These are phyloP conservation scores for Hofmannophila pseudospretella DNA, from an alignment of 2,888 invertebrate genomes.

Conservation along the genomic window DNA sequence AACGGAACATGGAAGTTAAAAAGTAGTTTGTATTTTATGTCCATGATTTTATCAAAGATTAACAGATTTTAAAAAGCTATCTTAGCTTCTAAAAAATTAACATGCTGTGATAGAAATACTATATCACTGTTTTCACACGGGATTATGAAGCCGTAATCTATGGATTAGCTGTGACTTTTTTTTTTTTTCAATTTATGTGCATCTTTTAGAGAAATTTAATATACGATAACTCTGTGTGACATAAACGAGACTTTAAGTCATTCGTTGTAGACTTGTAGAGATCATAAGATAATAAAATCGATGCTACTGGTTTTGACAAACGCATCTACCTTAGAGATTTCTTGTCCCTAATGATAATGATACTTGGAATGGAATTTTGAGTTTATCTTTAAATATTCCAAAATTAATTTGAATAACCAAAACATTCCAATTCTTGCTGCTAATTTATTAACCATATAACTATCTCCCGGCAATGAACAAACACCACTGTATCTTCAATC, in stretches of 20 bases:
- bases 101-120: too few relatives aligned
- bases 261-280: constrained; percentile 15
- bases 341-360: constrained; percentile 1
- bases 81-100: too few relatives aligned
- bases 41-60: too few relatives aligned
- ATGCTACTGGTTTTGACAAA: constrained; percentile 12
- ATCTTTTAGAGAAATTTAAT: constrained; percentile 5
- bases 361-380: not conserved
- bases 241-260: constrained; percentile 13
- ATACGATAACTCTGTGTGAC: constrained; percentile 8
- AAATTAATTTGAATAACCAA: constrained; percentile 11
- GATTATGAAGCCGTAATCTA: constrained; percentile 4
- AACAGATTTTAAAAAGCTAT: too few relatives aligned
- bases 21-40: too few relatives aligned
- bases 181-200: constrained; percentile 6
- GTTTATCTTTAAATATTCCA: constrained; percentile 6
- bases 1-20: too few relatives aligned
- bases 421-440: constrained; percentile 8
- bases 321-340: not conserved
- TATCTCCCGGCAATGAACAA: constrained; percentile 6
- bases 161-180: constrained; percentile 6
- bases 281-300: constrained; percentile 7
- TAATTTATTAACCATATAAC: constrained; percentile 7
- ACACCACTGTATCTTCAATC: constrained; percentile 7
- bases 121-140: constrained; percentile 9